Percentiles rank a stretch among this genome's conserved stretches.
These are phyloP conservation scores for Tenualosa thibaudeaui DNA, from an alignment of 2,797 vertebrate species.

Conservation along the genomic window DNA sequence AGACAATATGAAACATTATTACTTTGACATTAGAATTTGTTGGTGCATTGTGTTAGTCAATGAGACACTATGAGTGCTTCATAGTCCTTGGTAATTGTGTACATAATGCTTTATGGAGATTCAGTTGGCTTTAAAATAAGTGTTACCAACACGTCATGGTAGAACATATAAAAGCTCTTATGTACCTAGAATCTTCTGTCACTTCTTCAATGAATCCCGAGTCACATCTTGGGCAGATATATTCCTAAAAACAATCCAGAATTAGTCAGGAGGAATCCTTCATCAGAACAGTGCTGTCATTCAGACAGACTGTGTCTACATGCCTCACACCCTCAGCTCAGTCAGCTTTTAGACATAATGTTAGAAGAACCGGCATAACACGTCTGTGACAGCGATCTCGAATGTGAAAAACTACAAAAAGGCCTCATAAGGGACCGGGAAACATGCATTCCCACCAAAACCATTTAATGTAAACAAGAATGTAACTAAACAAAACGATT, in stretches of 20 bases:
- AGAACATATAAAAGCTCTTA: conserved; percentile 20
- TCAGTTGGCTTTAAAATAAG: no score
- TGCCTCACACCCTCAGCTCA: neutral
- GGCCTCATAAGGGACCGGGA: neutral
- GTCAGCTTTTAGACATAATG: neutral
- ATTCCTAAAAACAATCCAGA: conserved; percentile 76
- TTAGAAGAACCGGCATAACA: conserved; percentile 17
- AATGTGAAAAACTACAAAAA: neutral
- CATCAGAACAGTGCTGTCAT: neutral
- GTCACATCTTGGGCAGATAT: conserved; percentile 92
- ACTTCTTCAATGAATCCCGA: conserved; percentile 97
- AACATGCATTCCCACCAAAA: neutral
- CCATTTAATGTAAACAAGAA: neutral
- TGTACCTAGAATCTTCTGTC: conserved; percentile 93
- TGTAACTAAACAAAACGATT: no score
- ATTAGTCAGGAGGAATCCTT: neutral
- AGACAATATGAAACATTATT: no score
- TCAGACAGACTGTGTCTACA: neutral
- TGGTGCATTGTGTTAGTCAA: no score
- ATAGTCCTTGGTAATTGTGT: no score
- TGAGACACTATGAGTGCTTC: no score
- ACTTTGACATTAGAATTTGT: no score
- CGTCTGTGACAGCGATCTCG: neutral
- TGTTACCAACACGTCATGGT: no score
- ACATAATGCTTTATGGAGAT: no score